phyloP scores from a whole-genome alignment of 2,797 vertebrate species.

The Melanitta fusca region DNA sequence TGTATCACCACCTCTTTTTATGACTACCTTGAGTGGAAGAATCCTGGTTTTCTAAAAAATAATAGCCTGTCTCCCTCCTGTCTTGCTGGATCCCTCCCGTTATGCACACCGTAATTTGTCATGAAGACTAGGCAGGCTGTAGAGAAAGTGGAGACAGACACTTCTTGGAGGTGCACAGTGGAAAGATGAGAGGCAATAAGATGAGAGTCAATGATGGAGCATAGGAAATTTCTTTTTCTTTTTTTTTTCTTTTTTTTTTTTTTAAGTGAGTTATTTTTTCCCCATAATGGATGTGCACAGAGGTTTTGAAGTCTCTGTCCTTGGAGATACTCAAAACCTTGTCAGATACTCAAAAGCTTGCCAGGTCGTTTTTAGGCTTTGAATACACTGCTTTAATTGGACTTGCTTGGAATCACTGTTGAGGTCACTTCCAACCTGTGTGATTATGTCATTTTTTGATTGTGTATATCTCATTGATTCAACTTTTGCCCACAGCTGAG shows the following conservation, averaged over 20 bases:
- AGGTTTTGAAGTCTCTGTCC: not conserved
- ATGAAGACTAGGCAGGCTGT: not conserved
- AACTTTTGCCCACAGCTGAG: not conserved
- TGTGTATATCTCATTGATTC: not conserved
- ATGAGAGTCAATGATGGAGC: not conserved
- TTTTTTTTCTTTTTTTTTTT: too few species aligned
- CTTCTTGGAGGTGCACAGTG: not conserved
- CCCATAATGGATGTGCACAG: fast-evolving
- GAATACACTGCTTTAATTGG: not conserved
- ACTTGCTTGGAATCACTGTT: not conserved
- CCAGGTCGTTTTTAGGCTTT: not conserved
- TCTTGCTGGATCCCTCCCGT: not conserved
- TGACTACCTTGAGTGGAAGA: not conserved
- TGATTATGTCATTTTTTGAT: not conserved
- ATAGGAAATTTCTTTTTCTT: not conserved
- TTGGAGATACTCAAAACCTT: not conserved
- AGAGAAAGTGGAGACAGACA: not conserved
- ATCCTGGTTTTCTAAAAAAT: not conserved
- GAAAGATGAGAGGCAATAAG: not conserved
- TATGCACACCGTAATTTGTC: not conserved
- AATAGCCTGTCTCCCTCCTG: not conserved
- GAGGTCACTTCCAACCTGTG: not conserved
- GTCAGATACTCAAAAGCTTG: not conserved
- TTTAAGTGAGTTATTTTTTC: fast-evolving
- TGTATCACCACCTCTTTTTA: not conserved